phyloP scores from a whole-genome alignment of 2,888 invertebrate genomes.

The Scelioninae gen. 1 region DNA sequence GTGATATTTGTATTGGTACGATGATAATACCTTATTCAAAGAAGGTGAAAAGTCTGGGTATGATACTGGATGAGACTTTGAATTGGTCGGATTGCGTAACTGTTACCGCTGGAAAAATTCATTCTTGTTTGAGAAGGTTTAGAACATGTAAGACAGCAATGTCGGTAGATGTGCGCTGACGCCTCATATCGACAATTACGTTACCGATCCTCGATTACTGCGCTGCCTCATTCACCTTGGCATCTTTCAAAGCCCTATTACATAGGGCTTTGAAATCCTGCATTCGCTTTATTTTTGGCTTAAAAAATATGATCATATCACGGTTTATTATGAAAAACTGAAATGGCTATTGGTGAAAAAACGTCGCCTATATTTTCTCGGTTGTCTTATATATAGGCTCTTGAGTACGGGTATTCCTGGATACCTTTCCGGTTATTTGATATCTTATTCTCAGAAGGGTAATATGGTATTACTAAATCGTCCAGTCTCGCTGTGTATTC shows the following conservation, averaged over 20 bases:
- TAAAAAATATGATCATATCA: no score
- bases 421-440: no score
- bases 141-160: not conserved
- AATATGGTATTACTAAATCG: no score
- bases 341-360: no score
- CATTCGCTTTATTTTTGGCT: no score
- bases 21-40: not conserved
- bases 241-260: not conserved
- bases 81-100: not conserved
- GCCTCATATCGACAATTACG: not conserved
- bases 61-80: not conserved
- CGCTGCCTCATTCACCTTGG: not conserved
- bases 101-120: not conserved
- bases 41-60: not conserved
- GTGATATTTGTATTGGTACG: not conserved
- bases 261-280: not conserved
- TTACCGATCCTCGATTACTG: not conserved
- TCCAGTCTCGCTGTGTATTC: no score
- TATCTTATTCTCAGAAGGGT: no score
- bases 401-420: no score
- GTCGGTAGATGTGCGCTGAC: not conserved
- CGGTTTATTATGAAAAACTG: no score
- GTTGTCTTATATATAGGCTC: no score
- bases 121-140: not conserved
- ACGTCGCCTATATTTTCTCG: no score